Evolutionary conservation across 2,113 vertebrate genomes (phyloP), one percentile per base, ranked within the genome.

Genomic region (Pygoscelis antarcticus): DNA sequence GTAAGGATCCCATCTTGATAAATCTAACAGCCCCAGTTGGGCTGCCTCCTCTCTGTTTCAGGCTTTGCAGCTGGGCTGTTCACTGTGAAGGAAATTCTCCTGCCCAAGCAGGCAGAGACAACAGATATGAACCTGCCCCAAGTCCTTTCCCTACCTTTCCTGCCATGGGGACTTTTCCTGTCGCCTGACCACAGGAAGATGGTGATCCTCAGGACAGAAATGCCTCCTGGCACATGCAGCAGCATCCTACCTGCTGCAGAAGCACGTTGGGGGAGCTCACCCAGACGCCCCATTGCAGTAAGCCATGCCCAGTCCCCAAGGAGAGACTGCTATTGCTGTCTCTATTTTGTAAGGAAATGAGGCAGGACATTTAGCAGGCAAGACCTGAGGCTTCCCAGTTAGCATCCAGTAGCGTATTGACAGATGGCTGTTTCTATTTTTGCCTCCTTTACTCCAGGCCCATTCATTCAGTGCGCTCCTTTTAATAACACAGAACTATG

Each of bases 371-470:
- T 52, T 23, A 93, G 82, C 72, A 47, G 68, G 75, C 64, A 69
- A 89, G 47, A 87, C 80, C 60, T 34, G 76, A 96, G 82, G 57
- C 52, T 95, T 94, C 76, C 92, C 77, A 82, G 47, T 93, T 58
- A 96, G 92, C 90, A 79, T 71, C 87, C 78, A 58, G 87, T 22
- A 85, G 70, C 3, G 1, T 21, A 30, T 11, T 83, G 93, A 93
- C 82, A 96, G 90, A 96, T 93, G 81, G 79, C 71, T 71, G 77
- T 38, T 92, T 95, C 83, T 89, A 72, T 86, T 94, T 96, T 83
- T 96, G 89, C 91, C 79, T 95, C 78, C 23, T 21, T 89, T 95
- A 93, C 76, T 83, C 71, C 88, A 76, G 79, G 58, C 52, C 82
- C 76, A 78, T 93, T 96, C 85, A 89, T 84, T 94, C 87, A 65